phyloP scores from a whole-genome alignment of 2,113 vertebrate genomes.

The Theristicus caerulescens region DNA sequence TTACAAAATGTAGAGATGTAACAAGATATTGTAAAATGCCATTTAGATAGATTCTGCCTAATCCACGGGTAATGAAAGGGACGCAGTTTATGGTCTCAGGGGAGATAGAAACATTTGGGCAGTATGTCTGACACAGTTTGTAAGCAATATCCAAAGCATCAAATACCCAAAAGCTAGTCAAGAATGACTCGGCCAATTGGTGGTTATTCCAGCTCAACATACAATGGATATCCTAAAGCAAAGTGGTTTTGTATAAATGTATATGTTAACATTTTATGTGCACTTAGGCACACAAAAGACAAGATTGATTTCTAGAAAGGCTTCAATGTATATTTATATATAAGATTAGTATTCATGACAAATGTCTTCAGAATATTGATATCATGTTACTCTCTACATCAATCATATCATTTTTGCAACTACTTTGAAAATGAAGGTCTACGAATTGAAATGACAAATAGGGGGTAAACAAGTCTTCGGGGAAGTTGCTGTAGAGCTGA shows the following conservation, averaged over 20 bases:
- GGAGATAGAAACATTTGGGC: neutral
- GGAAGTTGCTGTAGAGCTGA: neutral
- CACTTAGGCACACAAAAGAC: neutral
- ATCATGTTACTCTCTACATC: constrained; percentile 14
- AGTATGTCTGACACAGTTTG: neutral
- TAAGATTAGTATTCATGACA: neutral
- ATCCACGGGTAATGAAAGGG: neutral
- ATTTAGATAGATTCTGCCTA: neutral
- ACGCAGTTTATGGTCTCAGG: neutral
- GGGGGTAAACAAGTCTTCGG: neutral
- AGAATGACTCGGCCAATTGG: neutral
- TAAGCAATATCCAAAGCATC: neutral
- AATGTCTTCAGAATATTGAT: constrained; percentile 8
- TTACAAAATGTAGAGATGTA: neutral
- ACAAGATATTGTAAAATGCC: neutral
- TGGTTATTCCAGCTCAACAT: neutral
- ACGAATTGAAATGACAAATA: neutral
- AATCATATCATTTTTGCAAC: neutral
- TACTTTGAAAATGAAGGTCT: neutral
- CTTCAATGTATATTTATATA: neutral
- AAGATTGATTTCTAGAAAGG: neutral
- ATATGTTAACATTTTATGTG: neutral
- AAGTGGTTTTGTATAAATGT: neutral
- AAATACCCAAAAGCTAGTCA: neutral
- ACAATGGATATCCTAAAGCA: neutral